These are phyloP conservation scores for Philopedon plagiatum DNA, from an alignment of 2,888 invertebrate genomes.

Conservation along the genomic window DNA sequence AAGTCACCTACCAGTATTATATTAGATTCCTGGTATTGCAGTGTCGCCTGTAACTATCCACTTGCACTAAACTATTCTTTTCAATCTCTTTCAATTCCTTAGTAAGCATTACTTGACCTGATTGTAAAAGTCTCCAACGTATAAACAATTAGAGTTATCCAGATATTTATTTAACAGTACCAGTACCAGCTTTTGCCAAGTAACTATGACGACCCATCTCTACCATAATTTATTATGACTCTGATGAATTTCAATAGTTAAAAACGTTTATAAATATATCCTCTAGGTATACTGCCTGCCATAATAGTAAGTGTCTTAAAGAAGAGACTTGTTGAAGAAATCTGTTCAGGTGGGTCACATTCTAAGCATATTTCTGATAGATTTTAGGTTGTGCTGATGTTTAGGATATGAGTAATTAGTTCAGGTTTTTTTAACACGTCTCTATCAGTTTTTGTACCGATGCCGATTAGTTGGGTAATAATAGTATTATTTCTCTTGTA, in stretches of 20 bases:
- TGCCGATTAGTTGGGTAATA: neutral
- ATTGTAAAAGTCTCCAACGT: neutral
- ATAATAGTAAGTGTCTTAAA: constrained; percentile 10
- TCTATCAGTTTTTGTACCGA: neutral
- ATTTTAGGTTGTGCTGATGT: no score
- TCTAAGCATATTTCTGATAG: neutral
- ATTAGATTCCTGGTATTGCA: no score
- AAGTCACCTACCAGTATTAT: no score
- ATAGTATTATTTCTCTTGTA: constrained; percentile 16
- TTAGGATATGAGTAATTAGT: no score
- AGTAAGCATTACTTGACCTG: no score
- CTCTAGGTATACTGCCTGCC: constrained; percentile 13
- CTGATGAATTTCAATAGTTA: neutral
- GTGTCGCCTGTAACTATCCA: no score
- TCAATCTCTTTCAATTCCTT: no score
- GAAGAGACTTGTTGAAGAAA: no score
- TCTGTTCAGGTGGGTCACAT: neutral
- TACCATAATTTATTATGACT: neutral
- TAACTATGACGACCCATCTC: neutral
- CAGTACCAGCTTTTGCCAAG: constrained; percentile 9
- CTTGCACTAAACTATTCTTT: no score
- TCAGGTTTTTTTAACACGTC: no score
- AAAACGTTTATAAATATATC: neutral
- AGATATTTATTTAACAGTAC: no score
- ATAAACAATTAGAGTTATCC: neutral